Evolutionary conservation across 1,140 invertebrate species (phyloP), one percentile per base, ranked within the genome.

Genomic region (Tetraneura akinire): DNA sequence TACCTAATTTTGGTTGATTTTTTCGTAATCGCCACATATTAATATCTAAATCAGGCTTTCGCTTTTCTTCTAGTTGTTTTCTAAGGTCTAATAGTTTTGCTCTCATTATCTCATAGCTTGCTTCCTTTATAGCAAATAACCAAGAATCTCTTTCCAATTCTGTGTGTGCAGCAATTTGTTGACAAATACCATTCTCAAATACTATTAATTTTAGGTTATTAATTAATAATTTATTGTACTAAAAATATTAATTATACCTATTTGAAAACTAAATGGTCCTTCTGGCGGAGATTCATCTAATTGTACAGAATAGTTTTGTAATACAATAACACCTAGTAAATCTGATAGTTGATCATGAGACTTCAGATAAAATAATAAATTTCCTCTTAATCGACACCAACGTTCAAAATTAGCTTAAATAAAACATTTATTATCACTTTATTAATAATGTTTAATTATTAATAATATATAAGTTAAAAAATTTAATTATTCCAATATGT

Each of bases 341-440:
- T 96, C 93, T 11, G 93, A 94, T 90, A 91, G 94, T 84, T 92
- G 92, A 85, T 97, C 94, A 82, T 92, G 90, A 37, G 91, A 92
- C 86, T 97, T 97, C 85, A 97, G 92, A 87, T 97, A 98, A 88
- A 98, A 98, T 68, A 98, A 87, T 5, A 98, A 87, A 87, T 98
- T 98, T 76, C 96, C 96, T 84, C 94, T 89, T 23, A 98, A 88
- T 80, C 95, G 90, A 87, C 95, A 97, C 92, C 94, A 97, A 85
- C 95, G 88, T 84, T 95, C 91, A 81, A 91, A 87, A 86, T 90
- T 93, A 81, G 93, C 95, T 96, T 86, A 74, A 87, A 85, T 18
- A 18, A 81, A 71, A 70, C n/a, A 29, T 3, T 29, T n/a, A 51
- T 42, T 45, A 82, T 29, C 9, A 64, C 53, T 18, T 37, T 80